These are phyloP conservation scores for Cyclina sinensis DNA, from an alignment of 1,140 invertebrate species.

Conservation along the genomic window DNA sequence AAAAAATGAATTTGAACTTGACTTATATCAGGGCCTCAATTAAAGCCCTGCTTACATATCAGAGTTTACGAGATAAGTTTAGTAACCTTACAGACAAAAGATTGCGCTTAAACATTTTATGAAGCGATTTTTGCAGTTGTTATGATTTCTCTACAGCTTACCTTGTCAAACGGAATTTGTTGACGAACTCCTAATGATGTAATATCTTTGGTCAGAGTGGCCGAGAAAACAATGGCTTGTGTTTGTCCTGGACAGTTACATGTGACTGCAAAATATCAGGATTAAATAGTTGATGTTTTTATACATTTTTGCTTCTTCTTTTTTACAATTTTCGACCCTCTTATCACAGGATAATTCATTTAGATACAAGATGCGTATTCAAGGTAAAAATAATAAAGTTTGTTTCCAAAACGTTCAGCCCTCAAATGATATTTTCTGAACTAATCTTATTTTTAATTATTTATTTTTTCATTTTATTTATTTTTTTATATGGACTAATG, in stretches of 20 bases:
- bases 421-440: background rate
- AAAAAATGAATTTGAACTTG: no score
- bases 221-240: conserved; percentile 42
- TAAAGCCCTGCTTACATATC: no score
- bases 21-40: no score
- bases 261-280: conserved; percentile 7
- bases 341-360: background rate
- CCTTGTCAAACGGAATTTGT: conserved; percentile 55
- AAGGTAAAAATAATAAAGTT: background rate
- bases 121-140: no score
- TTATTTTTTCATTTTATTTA: no score
- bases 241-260: conserved; percentile 4
- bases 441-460: no score
- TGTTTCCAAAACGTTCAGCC: background rate
- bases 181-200: conserved; percentile 30
- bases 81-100: no score
- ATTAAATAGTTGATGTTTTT: background rate
- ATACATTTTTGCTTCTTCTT: background rate
- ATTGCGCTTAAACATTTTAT: no score
- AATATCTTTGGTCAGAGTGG: conserved; percentile 27
- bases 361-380: background rate
- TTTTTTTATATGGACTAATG: no score
- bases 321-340: no score
- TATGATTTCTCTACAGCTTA: no score
- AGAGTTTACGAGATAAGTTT: no score